Base-by-base conservation (phyloP, 2,888 invertebrate species). In the Ophraella communa region DNA sequence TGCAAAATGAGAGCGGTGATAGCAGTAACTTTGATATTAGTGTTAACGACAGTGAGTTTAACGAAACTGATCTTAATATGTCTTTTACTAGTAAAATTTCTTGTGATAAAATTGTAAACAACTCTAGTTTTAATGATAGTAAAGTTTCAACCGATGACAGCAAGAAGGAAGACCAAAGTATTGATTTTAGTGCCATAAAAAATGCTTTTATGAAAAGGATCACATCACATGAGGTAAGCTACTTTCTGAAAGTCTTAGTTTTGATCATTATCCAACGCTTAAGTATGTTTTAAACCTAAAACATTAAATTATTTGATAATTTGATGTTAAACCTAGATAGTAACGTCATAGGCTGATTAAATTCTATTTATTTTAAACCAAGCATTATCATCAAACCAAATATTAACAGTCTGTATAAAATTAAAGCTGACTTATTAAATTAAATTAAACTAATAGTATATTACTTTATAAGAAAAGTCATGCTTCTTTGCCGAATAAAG, bases 161-260 rank as follows among this genome's bases (percentile, higher is more conserved):
- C 21, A 63, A 54, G 45, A 75, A 68, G 58, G 73, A 75, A 23
- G 79, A 79, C 14, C 49, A 51, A 14, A 51, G 49, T 24, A 74
- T 75, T 65, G 79, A 80, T 67, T 78, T 79, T 73, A 67, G 72
- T 33, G 73, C 76, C 4, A 72, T 80, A 17, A 80, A 75, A 66
- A 78, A 73, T 63, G 76, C 79, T 27, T 77, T 79, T 65, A 77
- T 75, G 64, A 77, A 75, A 66, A 80, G 76, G 60, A 21, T 67
- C 21, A 62, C 61, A 20, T 23, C 57, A n/a, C 33, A 61, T 39
- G 67, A 68, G 68, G 70, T 70, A 55, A 70, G 70, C 14, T 53
- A 20, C 33, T 11, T 47, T 7, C 4, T 47, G 1, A 23, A 17
- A n/a, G n/a, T 42, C 8, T 30, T 11, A 30, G 11, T 30, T 10